These are phyloP conservation scores for Dicerorhinus sumatrensis DNA, from an alignment of 2,113 vertebrate genomes.

Conservation along the genomic window DNA sequence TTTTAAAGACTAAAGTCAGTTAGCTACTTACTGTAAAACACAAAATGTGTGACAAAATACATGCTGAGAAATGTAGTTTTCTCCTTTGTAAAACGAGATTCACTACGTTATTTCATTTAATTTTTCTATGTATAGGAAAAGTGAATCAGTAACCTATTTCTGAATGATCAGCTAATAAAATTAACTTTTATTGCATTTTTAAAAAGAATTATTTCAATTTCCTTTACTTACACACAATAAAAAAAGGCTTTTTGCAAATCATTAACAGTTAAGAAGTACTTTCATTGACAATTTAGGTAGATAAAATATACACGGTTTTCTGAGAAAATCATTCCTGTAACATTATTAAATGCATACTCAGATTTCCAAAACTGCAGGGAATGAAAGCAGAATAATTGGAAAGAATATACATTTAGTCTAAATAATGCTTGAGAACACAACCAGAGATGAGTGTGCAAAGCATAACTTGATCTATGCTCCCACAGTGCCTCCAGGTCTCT, in stretches of 20 bases:
- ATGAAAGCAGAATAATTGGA: constrained; percentile 56
- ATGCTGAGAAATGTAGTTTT: not conserved
- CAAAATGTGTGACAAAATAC: constrained; percentile 10
- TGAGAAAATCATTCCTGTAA: constrained; percentile 53
- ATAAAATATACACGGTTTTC: constrained; percentile 35
- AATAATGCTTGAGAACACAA: not conserved
- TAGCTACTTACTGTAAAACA: constrained; percentile 35
- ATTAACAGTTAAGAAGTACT: constrained; percentile 56
- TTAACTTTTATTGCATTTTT: constrained; percentile 56
- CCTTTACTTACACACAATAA: constrained; percentile 53
- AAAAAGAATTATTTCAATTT: constrained; percentile 64
- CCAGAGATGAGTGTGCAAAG: not conserved
- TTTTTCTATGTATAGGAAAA: constrained; percentile 46
- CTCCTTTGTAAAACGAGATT: constrained; percentile 45
- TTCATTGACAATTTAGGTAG: constrained; percentile 54
- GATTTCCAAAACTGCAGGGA: constrained; percentile 26
- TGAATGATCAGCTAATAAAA: constrained; percentile 62
- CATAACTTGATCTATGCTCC: not conserved
- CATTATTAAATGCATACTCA: constrained; percentile 50
- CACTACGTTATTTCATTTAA: not conserved
- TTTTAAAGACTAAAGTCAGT: constrained; percentile 23
- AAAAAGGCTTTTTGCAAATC: constrained; percentile 41
- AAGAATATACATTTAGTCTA: not conserved
- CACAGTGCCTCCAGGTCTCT: not conserved
- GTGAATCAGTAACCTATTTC: constrained; percentile 55